phyloP scores from a whole-genome alignment of 2,797 vertebrate species.

The Salarias fasciatus region DNA sequence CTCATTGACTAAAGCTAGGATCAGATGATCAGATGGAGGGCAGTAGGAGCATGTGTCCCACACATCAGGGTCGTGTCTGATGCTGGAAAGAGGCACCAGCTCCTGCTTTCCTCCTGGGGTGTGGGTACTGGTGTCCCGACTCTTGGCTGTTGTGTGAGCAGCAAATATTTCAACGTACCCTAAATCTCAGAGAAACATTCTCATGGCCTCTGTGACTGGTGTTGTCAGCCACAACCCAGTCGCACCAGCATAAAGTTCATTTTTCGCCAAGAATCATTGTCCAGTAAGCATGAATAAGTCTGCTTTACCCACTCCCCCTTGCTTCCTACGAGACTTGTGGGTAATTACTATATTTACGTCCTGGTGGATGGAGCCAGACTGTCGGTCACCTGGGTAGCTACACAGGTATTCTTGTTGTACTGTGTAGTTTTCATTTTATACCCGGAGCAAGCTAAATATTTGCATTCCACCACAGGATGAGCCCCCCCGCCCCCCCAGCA shows the following conservation, averaged over 20 bases:
- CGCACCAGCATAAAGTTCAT: slow-evolving; percentile 36
- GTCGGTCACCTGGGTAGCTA: slow-evolving; percentile 76
- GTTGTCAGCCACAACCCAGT: slow-evolving; percentile 45
- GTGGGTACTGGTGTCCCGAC: slow-evolving; percentile 36
- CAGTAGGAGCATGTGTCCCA: slow-evolving; percentile 22
- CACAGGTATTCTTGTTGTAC: slow-evolving; percentile 71
- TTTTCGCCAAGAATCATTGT: slow-evolving; percentile 51
- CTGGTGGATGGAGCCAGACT: slow-evolving; percentile 64
- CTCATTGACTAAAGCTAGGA: slow-evolving; percentile 8
- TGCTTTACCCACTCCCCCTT: slow-evolving; percentile 13
- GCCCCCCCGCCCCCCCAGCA: slow-evolving; percentile 43
- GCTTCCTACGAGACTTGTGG: slow-evolving; percentile 51
- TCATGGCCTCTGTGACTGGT: slow-evolving; percentile 60
- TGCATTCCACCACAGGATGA: slow-evolving; percentile 70
- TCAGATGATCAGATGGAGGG: slow-evolving; percentile 17
- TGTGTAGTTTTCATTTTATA: slow-evolving; percentile 78
- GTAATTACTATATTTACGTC: slow-evolving; percentile 77
- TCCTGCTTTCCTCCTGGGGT: not conserved
- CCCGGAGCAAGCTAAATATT: slow-evolving; percentile 74
- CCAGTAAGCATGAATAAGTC: slow-evolving; percentile 38
- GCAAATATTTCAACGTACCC: slow-evolving; percentile 71
- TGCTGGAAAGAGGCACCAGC: slow-evolving; percentile 28
- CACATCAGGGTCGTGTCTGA: slow-evolving; percentile 12
- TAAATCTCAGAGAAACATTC: slow-evolving; percentile 69
- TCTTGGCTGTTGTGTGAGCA: slow-evolving; percentile 62